Conservation (phyloP, 2,113 vertebrate species). For the Chunga burmeisteri region DNA sequence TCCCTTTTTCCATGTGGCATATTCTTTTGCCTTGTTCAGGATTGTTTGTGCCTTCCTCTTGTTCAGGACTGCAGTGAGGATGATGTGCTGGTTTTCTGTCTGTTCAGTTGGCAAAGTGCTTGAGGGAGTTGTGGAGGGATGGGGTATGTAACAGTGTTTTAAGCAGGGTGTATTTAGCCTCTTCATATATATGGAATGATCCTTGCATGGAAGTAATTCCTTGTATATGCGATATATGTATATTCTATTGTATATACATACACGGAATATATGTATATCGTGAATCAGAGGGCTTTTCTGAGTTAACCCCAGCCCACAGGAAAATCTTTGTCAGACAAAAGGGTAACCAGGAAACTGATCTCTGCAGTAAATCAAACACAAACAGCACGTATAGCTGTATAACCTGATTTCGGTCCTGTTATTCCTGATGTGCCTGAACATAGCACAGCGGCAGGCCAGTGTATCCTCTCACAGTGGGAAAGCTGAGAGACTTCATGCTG, state of each 20-base stretch:
- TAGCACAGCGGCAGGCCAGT: background rate
- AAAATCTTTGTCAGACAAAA: background rate
- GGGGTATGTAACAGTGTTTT: background rate
- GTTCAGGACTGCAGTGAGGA: background rate
- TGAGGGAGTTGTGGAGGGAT: background rate
- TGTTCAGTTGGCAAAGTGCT: background rate
- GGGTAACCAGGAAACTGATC: background rate
- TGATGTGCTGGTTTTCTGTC: background rate
- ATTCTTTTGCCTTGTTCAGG: background rate
- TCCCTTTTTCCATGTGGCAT: background rate
- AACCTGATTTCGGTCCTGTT: background rate
- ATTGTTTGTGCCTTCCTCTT: background rate
- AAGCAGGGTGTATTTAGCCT: background rate
- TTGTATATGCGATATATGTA: accelerated
- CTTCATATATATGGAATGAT: background rate
- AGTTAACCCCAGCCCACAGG: background rate
- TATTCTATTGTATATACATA: background rate
- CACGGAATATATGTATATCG: background rate
- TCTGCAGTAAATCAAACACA: background rate
- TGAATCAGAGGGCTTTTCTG: background rate
- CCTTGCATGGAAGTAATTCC: background rate
- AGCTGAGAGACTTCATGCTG: background rate
- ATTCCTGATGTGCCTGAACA: background rate
- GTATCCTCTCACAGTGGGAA: background rate
- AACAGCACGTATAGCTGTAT: background rate